phyloP scores from a whole-genome alignment of 2,888 invertebrate species.

The Callinectes sapidus region DNA sequence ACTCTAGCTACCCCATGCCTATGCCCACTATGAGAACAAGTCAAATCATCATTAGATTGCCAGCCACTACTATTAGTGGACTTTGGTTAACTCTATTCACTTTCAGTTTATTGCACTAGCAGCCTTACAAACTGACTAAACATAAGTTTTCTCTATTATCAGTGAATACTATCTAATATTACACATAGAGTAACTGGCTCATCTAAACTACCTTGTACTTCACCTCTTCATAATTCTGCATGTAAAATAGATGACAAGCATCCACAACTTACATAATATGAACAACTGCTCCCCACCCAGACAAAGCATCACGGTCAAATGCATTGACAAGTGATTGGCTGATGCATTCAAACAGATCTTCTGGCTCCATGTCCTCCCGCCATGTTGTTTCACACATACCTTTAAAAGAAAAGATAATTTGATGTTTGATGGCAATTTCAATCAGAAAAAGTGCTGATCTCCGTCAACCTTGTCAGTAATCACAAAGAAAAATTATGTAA shows the following conservation, averaged over 20 bases:
- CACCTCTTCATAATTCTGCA: neutral
- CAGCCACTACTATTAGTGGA: neutral
- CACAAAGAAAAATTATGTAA: neutral
- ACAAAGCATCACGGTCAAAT: conserved; percentile 96
- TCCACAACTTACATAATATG: conserved; percentile 86
- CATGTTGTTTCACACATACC: conserved; percentile 97
- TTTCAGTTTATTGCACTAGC: neutral
- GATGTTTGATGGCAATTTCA: neutral
- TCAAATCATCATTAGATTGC: neutral
- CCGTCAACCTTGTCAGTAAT: neutral
- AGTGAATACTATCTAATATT: neutral
- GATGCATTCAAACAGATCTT: conserved; percentile 96
- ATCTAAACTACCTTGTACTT: neutral
- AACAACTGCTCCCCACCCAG: conserved; percentile 98
- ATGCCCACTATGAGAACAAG: no score
- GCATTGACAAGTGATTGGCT: conserved; percentile 97
- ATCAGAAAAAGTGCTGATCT: neutral
- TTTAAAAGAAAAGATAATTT: neutral
- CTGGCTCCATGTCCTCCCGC: conserved; percentile 91
- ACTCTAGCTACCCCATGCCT: no score
- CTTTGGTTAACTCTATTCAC: no score
- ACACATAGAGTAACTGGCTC: no score
- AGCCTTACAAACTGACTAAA: neutral
- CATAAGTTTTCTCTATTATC: neutral
- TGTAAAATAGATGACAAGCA: neutral